A percentile compares a stretch with the other conserved stretches of the same genome.
Evolutionary conservation across 92 coral and sea anemone genomes (phyloP).

Genomic region (Isaurus tuberculatus): DNA sequence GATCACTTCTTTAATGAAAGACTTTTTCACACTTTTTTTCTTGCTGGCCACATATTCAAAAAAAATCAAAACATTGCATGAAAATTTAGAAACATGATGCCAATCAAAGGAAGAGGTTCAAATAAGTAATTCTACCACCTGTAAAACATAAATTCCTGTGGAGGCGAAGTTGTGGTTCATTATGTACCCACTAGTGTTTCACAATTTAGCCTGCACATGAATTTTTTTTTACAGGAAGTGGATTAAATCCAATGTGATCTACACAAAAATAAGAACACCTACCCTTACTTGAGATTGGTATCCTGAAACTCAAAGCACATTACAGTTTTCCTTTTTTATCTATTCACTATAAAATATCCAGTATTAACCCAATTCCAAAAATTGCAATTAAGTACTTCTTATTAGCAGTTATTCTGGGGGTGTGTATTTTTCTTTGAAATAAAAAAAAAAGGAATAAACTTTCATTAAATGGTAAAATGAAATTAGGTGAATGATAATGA

Average conservation of each 20-base stretch:
- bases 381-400: neutral
- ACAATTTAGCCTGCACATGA: conserved; percentile 2
- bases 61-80: neutral
- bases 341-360: conserved; percentile 4
- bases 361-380: neutral
- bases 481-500: too few species aligned
- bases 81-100: conserved; percentile 39
- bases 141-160: conserved; percentile 3
- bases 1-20: neutral
- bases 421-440: neutral
- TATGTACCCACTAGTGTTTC: neutral
- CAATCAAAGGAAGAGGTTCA: neutral
- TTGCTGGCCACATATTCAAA: conserved; percentile 20
- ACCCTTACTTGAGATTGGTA: conserved; percentile 42
- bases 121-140: neutral
- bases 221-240: neutral
- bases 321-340: neutral
- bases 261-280: conserved; percentile 15
- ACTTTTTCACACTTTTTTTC: neutral
- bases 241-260: neutral
- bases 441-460: neutral
- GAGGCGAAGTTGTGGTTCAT: neutral
- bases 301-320: conserved; percentile 40
- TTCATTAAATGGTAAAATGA: too few species aligned
- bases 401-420: neutral